Percentiles rank a stretch among this genome's conserved stretches.
phyloP scores from a whole-genome alignment of 2,797 vertebrate species.

The Danio kyathit region DNA sequence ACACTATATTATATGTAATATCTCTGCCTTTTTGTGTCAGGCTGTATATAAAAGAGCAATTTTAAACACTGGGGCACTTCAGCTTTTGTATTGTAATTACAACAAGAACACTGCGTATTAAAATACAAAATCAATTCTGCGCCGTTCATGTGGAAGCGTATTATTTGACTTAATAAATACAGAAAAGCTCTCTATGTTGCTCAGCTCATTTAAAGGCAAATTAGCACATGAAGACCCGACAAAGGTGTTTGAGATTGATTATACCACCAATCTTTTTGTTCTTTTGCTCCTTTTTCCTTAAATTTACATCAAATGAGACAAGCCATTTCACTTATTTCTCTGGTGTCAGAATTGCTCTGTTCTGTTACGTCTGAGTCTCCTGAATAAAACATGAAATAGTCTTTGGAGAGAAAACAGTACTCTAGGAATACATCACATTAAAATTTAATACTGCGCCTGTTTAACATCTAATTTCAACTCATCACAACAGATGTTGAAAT shows the following conservation, averaged over 20 bases:
- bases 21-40: slow-evolving; percentile 9
- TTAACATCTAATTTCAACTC: slow-evolving; percentile 45
- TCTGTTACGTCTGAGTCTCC: slow-evolving; percentile 22
- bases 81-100: not conserved
- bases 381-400: slow-evolving; percentile 63
- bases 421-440: slow-evolving; percentile 50
- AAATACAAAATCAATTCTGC: not conserved
- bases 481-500: slow-evolving; percentile 11
- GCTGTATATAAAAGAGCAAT: not conserved
- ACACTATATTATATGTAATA: not conserved
- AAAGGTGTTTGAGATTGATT: slow-evolving; percentile 34
- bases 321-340: not conserved
- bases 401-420: slow-evolving; percentile 23
- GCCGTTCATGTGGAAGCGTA: not conserved
- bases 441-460: slow-evolving; percentile 48
- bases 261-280: slow-evolving; percentile 34
- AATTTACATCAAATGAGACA: slow-evolving; percentile 21
- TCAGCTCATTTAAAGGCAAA: slow-evolving; percentile 19
- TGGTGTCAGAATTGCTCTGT: slow-evolving; percentile 46
- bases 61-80: not conserved
- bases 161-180: not conserved
- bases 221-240: not conserved
- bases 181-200: not conserved
- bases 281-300: not conserved
- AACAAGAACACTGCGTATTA: not conserved